Evolutionary conservation across 2,797 vertebrate genomes (phyloP), one percentile per base, ranked within the genome.

Genomic region (Margarornis squamiger): DNA sequence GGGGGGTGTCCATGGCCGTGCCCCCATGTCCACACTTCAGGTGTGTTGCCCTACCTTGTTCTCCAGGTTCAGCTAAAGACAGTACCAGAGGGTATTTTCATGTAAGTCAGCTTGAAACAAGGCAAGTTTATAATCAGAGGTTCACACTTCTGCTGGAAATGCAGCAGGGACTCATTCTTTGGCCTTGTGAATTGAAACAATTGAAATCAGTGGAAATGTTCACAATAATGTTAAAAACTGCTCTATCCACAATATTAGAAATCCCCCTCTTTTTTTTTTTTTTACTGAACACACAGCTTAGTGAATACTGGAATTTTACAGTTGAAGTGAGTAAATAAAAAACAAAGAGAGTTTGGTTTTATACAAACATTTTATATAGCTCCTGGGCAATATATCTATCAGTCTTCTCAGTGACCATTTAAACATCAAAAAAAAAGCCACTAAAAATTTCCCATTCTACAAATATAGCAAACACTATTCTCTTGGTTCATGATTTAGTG

Each of bases 251-350:
- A 54, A 19, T 27, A 78, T 63, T 3, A 23, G 14, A 73, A 82
- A 62, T 15, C 1, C 1, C 0, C 0, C 14, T 22, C 41, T 34
- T 21, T 32, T 17, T 67, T 4, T 29, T 32, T 34, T 17, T 62
- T 68, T 59, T 17, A 26, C 17, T 75, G 36, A 39, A 81, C 84
- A 63, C 15, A 49, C 3, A 75, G 16, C 5, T 34, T 45, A 87
- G 30, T 6, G 4, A 63, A 48, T 32, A 65, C 19, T 72, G 49
- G 30, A 26, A 19, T 76, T 65, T 92, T 66, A 65, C 63, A 62
- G 18, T 9, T 49, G 32, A 77, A 65, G 29, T 46, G 18, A 78
- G 24, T 41, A 23, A 80, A 48, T 14, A 49, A 46, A 65, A 74
- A 72, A 24, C 9, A 39, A 72, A 54, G 1, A 36, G 6, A 58